A percentile compares a stretch with the other conserved stretches of the same genome.
Evolutionary conservation across 2,888 invertebrate genomes (phyloP).

Genomic region (Notodromas monacha): DNA sequence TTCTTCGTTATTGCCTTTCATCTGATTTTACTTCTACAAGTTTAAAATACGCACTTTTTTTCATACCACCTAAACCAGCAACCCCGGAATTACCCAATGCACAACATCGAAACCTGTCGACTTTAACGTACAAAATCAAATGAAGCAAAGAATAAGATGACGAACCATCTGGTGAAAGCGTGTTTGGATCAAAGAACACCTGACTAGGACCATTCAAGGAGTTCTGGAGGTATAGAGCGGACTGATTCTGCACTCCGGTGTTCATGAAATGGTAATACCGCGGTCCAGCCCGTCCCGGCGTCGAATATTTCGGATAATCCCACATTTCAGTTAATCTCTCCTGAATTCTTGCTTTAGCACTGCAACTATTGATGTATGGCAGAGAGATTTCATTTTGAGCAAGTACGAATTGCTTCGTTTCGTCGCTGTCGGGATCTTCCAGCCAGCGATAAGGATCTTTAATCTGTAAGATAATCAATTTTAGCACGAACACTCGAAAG

Average conservation of each 20-base stretch:
- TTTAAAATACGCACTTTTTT: no score
- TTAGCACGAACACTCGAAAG: no score
- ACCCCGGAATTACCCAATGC: no score
- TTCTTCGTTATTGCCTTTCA: no score
- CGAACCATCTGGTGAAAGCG: slow-evolving; percentile 44
- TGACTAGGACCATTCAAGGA: slow-evolving; percentile 34
- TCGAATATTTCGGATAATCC: slow-evolving; percentile 84
- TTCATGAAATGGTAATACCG: slow-evolving; percentile 74
- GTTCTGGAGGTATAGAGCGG: slow-evolving; percentile 65
- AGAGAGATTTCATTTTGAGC: slow-evolving; percentile 57
- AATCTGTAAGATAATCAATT: slow-evolving; percentile 29
- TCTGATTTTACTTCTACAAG: no score
- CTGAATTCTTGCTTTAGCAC: slow-evolving; percentile 34
- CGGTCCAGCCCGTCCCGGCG: slow-evolving; percentile 44
- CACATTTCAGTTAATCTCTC: slow-evolving; percentile 52
- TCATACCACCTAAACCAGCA: no score
- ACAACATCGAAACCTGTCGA: no score
- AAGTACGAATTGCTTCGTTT: slow-evolving; percentile 63
- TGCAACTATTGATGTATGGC: slow-evolving; percentile 45
- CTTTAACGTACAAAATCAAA: not conserved
- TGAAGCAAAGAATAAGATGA: slow-evolving; percentile 10
- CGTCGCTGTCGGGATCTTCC: slow-evolving; percentile 70
- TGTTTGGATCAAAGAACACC: slow-evolving; percentile 83
- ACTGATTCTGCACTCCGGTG: slow-evolving; percentile 65
- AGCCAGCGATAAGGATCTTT: slow-evolving; percentile 78